A percentile compares a stretch with the other conserved stretches of the same genome.
Evolutionary conservation across 2,113 vertebrate species (phyloP).

Genomic region (Trachemys scripta): DNA sequence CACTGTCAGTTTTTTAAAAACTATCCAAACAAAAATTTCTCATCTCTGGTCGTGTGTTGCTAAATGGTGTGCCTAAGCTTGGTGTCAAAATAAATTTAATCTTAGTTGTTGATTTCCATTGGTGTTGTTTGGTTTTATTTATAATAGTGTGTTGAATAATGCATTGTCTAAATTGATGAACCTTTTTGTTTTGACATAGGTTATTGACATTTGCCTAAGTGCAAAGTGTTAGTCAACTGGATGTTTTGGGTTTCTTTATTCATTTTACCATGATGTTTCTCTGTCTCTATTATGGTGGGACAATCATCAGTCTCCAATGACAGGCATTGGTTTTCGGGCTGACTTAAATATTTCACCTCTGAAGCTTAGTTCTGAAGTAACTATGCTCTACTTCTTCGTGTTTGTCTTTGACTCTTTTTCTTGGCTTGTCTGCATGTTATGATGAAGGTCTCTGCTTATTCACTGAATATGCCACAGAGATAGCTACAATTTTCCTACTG

Average conservation of each 20-base stretch:
- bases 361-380: neutral
- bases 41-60: neutral
- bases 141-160: neutral
- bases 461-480: neutral
- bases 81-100: neutral
- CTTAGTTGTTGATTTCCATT: neutral
- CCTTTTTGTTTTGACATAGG: constrained; percentile 15
- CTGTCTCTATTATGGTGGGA: neutral
- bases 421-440: neutral
- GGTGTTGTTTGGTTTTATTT: neutral
- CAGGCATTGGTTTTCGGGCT: neutral
- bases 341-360: neutral
- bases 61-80: neutral
- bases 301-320: neutral
- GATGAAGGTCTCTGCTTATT: neutral
- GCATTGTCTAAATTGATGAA: neutral
- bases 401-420: neutral
- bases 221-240: neutral
- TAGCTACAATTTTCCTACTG: neutral
- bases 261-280: neutral
- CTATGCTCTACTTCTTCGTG: neutral
- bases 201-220: neutral
- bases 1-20: neutral
- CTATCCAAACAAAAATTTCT: neutral
- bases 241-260: neutral